A percentile compares a stretch with the other conserved stretches of the same genome.
Evolutionary conservation across 1,140 invertebrate genomes (phyloP).

Genomic region (Homalodisca vitripennis): DNA sequence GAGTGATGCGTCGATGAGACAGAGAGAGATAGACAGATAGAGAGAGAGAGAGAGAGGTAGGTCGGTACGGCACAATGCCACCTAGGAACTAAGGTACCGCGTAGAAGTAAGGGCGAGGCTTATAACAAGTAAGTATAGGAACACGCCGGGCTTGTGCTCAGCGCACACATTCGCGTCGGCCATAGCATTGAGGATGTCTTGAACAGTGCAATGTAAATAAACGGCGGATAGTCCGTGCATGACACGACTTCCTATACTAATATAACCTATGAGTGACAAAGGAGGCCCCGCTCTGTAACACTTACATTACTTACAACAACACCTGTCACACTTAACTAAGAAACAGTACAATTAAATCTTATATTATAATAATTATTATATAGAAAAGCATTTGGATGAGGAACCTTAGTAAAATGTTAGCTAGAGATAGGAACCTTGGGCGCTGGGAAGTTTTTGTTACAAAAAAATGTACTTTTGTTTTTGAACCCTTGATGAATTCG

Average conservation of each 20-base stretch:
- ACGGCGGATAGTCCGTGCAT: neutral
- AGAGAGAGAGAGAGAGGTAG: slow-evolving; percentile 14
- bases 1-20: too few species aligned
- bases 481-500: slow-evolving; percentile 11
- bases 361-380: slow-evolving; percentile 44
- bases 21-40: too few species aligned
- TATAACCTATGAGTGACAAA: slow-evolving; percentile 27
- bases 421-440: slow-evolving; percentile 51
- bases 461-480: slow-evolving; percentile 33
- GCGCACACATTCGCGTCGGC: neutral
- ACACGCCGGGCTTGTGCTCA: neutral
- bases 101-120: neutral
- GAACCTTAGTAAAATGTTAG: slow-evolving; percentile 50
- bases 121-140: neutral
- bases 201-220: neutral
- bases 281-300: slow-evolving; percentile 28
- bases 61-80: neutral
- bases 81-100: slow-evolving; percentile 18
- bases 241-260: slow-evolving; percentile 30
- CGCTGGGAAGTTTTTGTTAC: slow-evolving; percentile 45
- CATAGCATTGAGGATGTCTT: slow-evolving; percentile 11
- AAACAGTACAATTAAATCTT: slow-evolving; percentile 41
- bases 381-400: slow-evolving; percentile 47
- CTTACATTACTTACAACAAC: slow-evolving; percentile 38
- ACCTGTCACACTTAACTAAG: slow-evolving; percentile 44